These are phyloP conservation scores for Drosophila greeni DNA, from an alignment of 2,888 invertebrate species.

Conservation along the genomic window DNA sequence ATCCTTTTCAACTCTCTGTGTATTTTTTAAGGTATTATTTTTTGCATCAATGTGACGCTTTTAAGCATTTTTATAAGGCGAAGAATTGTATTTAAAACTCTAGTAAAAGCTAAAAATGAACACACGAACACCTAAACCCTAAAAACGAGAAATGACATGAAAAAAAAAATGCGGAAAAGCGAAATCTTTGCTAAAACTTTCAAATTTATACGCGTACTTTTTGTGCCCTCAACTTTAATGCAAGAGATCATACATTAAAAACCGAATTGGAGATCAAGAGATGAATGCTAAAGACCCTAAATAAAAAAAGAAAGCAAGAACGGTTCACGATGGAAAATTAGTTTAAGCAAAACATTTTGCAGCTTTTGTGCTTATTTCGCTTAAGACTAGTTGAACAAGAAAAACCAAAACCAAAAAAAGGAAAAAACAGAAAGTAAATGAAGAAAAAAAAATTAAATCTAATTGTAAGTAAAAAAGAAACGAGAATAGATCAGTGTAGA, in stretches of 20 bases:
- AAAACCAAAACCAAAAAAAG: slow-evolving; percentile 27
- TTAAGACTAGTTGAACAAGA: slow-evolving; percentile 74
- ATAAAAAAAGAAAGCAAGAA: slow-evolving; percentile 38
- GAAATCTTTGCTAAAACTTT: slow-evolving; percentile 62
- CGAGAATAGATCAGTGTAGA: slow-evolving; percentile 36
- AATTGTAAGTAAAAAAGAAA: slow-evolving; percentile 58
- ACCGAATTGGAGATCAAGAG: slow-evolving; percentile 49
- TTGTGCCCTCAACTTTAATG: slow-evolving; percentile 65
- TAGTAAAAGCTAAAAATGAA: slow-evolving; percentile 48
- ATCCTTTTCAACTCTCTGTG: slow-evolving; percentile 59
- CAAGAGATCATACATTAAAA: slow-evolving; percentile 69
- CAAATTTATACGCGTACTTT: slow-evolving; percentile 68
- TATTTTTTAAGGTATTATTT: slow-evolving; percentile 72
- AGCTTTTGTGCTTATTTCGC: slow-evolving; percentile 75
- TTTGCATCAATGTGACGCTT: slow-evolving; percentile 74
- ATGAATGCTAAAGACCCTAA: slow-evolving; percentile 33
- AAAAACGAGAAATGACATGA: slow-evolving; percentile 30
- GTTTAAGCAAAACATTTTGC: slow-evolving; percentile 74
- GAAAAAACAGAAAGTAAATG: slow-evolving; percentile 44
- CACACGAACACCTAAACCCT: slow-evolving; percentile 34
- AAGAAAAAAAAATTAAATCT: slow-evolving; percentile 54
- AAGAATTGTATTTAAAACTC: slow-evolving; percentile 63
- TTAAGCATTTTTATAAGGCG: slow-evolving; percentile 67
- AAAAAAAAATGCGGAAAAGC: slow-evolving; percentile 55
- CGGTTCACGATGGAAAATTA: slow-evolving; percentile 58